Percentiles rank a stretch among this genome's conserved stretches.
These are phyloP conservation scores for Rhogogaster chlorosoma DNA, from an alignment of 2,888 invertebrate species.

Conservation along the genomic window DNA sequence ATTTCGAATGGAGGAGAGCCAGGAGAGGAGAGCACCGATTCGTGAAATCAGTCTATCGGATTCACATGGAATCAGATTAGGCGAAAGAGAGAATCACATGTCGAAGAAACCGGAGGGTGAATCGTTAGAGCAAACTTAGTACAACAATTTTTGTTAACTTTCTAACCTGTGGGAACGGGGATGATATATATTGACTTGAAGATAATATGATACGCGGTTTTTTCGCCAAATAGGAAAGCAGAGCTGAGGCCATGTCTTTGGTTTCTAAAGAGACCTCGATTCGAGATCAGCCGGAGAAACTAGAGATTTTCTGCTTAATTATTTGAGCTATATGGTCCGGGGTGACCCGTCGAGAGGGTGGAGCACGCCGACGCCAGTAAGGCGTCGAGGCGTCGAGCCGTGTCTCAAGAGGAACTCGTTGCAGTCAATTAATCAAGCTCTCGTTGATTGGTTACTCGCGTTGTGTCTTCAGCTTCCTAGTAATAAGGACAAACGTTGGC, in stretches of 20 bases:
- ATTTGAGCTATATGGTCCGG: slow-evolving; percentile 1
- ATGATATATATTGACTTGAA: too few species aligned
- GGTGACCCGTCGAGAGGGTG: slow-evolving; percentile 47
- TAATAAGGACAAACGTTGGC: slow-evolving; percentile 19
- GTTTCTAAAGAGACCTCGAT: neutral
- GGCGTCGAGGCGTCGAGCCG: slow-evolving; percentile 49
- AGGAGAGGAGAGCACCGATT: slow-evolving; percentile 34
- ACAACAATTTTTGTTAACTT: neutral
- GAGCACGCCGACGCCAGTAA: slow-evolving; percentile 49
- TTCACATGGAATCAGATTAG: neutral
- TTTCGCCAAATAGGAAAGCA: neutral
- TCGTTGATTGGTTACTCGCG: slow-evolving; percentile 51
- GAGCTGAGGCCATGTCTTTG: neutral
- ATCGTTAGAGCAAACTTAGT: neutral
- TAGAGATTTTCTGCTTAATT: neutral
- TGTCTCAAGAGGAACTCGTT: slow-evolving; percentile 35
- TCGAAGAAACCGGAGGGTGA: too few species aligned
- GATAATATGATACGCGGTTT: too few species aligned
- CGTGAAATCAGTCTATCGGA: slow-evolving; percentile 30
- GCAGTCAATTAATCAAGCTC: slow-evolving; percentile 52
- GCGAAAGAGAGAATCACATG: neutral
- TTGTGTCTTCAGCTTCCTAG: slow-evolving; percentile 40
- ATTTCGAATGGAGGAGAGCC: neutral
- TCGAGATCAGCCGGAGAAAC: neutral
- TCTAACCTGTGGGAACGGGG: neutral